Evolutionary conservation across 2,113 vertebrate species (phyloP).

Genomic region (Phalacrocorax brasilianus): DNA sequence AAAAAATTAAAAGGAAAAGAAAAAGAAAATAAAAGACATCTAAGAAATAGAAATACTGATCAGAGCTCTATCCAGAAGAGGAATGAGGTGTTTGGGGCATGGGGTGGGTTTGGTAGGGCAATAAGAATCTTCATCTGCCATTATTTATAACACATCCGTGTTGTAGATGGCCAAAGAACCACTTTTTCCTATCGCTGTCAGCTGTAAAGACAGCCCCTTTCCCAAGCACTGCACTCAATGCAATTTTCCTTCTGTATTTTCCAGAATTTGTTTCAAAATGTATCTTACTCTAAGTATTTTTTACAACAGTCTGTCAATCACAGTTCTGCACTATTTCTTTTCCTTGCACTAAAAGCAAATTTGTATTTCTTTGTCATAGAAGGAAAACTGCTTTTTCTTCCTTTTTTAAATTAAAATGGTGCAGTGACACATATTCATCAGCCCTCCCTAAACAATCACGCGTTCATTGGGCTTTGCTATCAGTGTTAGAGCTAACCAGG

Average conservation of each 20-base stretch:
- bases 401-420: conserved; percentile 34
- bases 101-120: neutral
- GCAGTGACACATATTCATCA: neutral
- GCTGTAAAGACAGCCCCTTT: neutral
- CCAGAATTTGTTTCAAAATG: neutral
- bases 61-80: neutral
- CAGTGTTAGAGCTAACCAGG: neutral
- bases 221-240: neutral
- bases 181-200: neutral
- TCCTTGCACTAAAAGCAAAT: neutral
- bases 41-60: neutral
- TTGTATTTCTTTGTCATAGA: neutral
- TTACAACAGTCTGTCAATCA: neutral
- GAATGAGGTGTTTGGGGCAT: neutral
- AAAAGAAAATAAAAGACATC: neutral
- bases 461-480: conserved; percentile 23
- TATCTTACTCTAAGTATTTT: neutral
- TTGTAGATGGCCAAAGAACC: neutral
- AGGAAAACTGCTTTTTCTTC: neutral
- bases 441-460: conserved; percentile 4
- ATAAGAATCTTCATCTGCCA: neutral
- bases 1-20: neutral
- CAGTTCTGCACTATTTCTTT: neutral
- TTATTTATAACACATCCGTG: neutral
- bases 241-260: neutral